Conservation (phyloP, 2,113 vertebrate genomes). For the Microcebus lehilahytsara region DNA sequence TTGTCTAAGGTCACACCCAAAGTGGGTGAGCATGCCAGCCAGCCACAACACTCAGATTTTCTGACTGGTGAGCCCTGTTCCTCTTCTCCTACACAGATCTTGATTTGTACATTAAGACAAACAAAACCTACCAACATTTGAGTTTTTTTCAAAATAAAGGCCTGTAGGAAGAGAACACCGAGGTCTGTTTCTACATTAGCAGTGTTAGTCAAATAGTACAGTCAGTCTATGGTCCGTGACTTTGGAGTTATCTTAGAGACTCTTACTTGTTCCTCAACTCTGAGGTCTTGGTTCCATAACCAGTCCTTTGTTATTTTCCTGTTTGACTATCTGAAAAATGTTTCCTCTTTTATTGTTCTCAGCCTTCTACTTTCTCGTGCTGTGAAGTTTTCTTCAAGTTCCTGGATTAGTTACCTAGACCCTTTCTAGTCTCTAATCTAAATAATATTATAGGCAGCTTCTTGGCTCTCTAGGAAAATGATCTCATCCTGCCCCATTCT, state of each 20-base stretch:
- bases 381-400: not conserved
- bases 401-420: not conserved
- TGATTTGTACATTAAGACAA: not conserved
- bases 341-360: not conserved
- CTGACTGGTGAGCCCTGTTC: not conserved
- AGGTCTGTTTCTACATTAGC: not conserved
- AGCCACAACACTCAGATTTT: not conserved
- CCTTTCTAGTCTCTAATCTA: not conserved
- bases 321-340: not conserved
- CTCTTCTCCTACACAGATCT: not conserved
- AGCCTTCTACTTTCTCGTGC: not conserved
- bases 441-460: not conserved
- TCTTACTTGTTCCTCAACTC: not conserved
- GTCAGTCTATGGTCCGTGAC: not conserved
- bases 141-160: not conserved
- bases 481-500: not conserved
- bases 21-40: not conserved
- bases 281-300: rapidly evolving
- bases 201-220: not conserved
- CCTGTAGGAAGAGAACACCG: not conserved
- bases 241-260: not conserved
- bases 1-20: not conserved
- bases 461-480: not conserved
- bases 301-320: not conserved
- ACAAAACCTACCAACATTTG: not conserved